Evolutionary conservation across 1,140 invertebrate species (phyloP).

Genomic region (Micrasema longulum): DNA sequence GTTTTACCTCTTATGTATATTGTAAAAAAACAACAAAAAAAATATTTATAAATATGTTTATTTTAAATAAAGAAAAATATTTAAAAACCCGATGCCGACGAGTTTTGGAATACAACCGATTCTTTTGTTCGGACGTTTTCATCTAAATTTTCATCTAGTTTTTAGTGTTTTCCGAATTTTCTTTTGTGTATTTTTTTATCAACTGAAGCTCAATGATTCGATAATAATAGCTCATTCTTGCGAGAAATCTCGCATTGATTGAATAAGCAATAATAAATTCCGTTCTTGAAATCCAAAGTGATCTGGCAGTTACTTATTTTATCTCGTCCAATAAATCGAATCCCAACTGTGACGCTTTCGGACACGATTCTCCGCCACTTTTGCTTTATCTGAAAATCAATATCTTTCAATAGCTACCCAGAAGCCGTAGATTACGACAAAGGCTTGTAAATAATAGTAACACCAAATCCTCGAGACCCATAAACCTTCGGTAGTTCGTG

Average conservation of each 20-base stretch:
- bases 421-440: slow-evolving; percentile 40
- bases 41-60: too few species aligned
- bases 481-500: not conserved
- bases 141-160: too few species aligned
- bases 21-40: too few species aligned
- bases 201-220: not conserved
- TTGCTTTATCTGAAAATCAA: slow-evolving; percentile 35
- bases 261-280: slow-evolving; percentile 12
- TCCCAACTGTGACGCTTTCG: slow-evolving; percentile 12
- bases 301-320: slow-evolving; percentile 30
- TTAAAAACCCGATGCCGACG: too few species aligned
- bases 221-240: not conserved
- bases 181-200: too few species aligned
- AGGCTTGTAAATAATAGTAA: slow-evolving; percentile 41
- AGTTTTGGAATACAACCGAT: too few species aligned
- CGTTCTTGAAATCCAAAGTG: slow-evolving; percentile 16
- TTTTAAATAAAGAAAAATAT: too few species aligned
- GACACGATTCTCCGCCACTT: slow-evolving; percentile 11
- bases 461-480: slow-evolving; percentile 38
- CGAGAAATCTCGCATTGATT: slow-evolving; percentile 11
- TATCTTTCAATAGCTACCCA: slow-evolving; percentile 30
- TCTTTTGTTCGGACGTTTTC: too few species aligned
- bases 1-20: too few species aligned
- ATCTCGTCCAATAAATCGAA: slow-evolving; percentile 36
- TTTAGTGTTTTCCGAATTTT: too few species aligned